These are phyloP conservation scores for Neuroscelio doddi DNA, from an alignment of 2,888 invertebrate species.

Conservation along the genomic window DNA sequence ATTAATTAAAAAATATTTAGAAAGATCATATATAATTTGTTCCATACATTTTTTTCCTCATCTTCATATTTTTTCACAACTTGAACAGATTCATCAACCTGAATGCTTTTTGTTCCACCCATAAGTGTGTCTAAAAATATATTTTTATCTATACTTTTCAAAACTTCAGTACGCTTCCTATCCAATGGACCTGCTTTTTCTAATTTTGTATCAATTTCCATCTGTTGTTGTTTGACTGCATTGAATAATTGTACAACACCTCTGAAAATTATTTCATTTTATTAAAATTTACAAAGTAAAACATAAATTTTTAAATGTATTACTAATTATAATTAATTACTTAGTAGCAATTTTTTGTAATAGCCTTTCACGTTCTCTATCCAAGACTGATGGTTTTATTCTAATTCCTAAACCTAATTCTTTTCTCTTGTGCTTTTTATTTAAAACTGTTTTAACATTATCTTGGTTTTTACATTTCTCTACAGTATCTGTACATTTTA, in stretches of 20 bases:
- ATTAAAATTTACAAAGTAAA: conserved; percentile 5
- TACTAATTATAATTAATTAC: conserved; percentile 60
- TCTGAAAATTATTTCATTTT: conserved; percentile 69
- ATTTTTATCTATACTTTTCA: conserved; percentile 84
- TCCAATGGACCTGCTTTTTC: conserved; percentile 74
- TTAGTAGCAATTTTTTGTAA: conserved; percentile 88
- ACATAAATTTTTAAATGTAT: conserved; percentile 10
- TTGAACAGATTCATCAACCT: conserved; percentile 74
- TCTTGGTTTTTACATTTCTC: conserved; percentile 44
- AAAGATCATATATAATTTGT: not conserved
- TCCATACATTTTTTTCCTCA: conserved; percentile 38
- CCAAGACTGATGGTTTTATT: conserved; percentile 83
- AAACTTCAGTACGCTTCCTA: conserved; percentile 82
- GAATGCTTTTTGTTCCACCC: conserved; percentile 74
- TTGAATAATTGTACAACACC: conserved; percentile 96
- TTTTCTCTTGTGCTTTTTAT: conserved; percentile 71
- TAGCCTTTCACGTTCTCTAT: conserved; percentile 84
- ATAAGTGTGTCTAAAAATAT: conserved; percentile 86
- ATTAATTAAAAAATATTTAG: conserved; percentile 6
- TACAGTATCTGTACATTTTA: conserved; percentile 72
- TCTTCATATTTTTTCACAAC: conserved; percentile 70
- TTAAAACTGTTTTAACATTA: conserved; percentile 57
- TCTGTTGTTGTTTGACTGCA: conserved; percentile 90
- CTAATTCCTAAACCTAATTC: conserved; percentile 78
- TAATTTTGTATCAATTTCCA: conserved; percentile 81